phyloP scores from a whole-genome alignment of 2,113 vertebrate species.

The Pteruthius melanotis region DNA sequence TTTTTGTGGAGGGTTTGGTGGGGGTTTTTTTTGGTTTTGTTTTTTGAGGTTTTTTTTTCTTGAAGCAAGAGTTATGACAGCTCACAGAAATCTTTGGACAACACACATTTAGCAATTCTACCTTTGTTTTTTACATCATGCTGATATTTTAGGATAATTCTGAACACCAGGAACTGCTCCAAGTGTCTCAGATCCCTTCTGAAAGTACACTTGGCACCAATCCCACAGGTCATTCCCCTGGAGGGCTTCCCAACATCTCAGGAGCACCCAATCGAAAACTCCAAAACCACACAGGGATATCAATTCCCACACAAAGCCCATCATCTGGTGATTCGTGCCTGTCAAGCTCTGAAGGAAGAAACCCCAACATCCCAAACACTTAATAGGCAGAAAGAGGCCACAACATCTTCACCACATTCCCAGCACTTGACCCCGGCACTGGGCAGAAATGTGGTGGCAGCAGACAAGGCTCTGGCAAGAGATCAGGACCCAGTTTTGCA shows the following conservation, averaged over 20 bases:
- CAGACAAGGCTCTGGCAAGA: conserved; percentile 10
- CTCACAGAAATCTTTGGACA: neutral
- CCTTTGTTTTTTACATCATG: conserved; percentile 47
- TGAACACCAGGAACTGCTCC: neutral
- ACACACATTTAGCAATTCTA: conserved; percentile 39
- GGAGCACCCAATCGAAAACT: neutral
- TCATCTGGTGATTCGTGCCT: neutral
- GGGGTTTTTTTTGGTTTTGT: neutral
- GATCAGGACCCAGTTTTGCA: neutral
- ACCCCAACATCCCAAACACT: neutral
- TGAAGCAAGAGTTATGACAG: neutral
- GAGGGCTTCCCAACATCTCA: conserved; percentile 6
- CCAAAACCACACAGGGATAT: neutral
- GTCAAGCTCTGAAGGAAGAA: neutral
- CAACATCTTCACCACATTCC: neutral
- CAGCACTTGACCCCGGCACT: neutral
- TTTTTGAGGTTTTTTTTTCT: neutral
- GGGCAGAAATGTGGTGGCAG: neutral
- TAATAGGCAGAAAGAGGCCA: neutral
- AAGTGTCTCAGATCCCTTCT: conserved; percentile 42
- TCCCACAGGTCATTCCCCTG: conserved; percentile 49
- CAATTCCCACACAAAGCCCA: neutral
- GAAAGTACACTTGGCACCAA: conserved; percentile 43
- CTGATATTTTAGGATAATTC: conserved; percentile 28
- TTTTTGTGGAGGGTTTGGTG: neutral